These are phyloP conservation scores for Thaleichthys pacificus DNA, from an alignment of 2,797 vertebrate genomes.

Conservation along the genomic window DNA sequence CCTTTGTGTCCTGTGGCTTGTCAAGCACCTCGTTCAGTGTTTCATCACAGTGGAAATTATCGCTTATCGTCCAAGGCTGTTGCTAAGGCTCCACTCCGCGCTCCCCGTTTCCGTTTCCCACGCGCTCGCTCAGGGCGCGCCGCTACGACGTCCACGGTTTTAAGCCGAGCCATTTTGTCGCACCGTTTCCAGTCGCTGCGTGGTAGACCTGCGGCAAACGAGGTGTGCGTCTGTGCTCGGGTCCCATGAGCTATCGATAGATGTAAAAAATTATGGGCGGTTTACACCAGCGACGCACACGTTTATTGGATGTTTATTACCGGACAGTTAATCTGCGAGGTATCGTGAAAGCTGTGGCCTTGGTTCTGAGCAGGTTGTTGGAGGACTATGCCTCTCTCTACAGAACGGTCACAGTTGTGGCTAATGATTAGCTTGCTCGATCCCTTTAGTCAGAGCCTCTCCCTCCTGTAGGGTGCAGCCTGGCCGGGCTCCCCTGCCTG, in stretches of 20 bases:
- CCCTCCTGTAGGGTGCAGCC: too few relatives aligned
- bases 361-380: background rate
- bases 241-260: background rate
- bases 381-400: background rate
- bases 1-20: background rate
- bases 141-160: background rate
- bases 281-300: background rate
- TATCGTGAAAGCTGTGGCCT: background rate
- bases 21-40: background rate
- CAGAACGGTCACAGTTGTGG: background rate
- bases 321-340: background rate
- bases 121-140: background rate
- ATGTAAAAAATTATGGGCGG: background rate
- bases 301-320: background rate
- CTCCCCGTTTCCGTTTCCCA: background rate
- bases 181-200: background rate
- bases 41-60: background rate
- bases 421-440: background rate
- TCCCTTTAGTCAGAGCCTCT: too few relatives aligned
- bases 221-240: background rate
- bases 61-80: background rate
- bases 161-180: background rate
- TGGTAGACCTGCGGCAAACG: background rate
- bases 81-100: background rate
- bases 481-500: background rate